A percentile compares a stretch with the other conserved stretches of the same genome.
Evolutionary conservation across 2,113 vertebrate genomes (phyloP).

Genomic region (Rhipidura dahli): DNA sequence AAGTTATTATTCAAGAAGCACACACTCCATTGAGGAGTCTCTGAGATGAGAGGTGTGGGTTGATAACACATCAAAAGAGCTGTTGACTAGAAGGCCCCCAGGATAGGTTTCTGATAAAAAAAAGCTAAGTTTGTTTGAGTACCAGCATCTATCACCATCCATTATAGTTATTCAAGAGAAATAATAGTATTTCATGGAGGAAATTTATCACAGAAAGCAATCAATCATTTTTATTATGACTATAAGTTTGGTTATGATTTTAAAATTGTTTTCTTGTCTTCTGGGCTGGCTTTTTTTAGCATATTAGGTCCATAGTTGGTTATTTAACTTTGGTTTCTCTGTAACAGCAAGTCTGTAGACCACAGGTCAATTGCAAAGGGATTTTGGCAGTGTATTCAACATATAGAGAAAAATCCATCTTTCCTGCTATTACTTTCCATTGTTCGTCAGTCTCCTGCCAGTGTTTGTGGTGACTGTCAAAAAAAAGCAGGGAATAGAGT

Average conservation of each 20-base stretch:
- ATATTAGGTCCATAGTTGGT: background rate
- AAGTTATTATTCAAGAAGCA: background rate
- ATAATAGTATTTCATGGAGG: background rate
- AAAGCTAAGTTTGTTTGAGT: background rate
- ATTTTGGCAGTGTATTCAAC: background rate
- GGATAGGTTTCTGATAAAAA: background rate
- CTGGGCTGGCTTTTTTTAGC: background rate
- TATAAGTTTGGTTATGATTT: background rate
- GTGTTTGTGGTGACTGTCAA: background rate
- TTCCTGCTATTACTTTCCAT: background rate
- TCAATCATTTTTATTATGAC: background rate
- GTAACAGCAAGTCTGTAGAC: background rate
- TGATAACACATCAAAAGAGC: background rate
- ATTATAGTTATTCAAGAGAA: background rate
- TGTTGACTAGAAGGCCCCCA: background rate
- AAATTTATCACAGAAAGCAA: background rate
- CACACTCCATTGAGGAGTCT: background rate
- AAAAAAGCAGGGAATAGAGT: background rate
- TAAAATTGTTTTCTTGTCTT: background rate
- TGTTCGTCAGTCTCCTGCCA: background rate
- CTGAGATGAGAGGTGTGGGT: background rate
- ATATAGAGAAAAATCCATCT: background rate
- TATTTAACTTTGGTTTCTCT: background rate
- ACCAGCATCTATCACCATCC: background rate
- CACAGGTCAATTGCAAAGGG: background rate